phyloP scores from a whole-genome alignment of 2,888 invertebrate genomes.

The Thymelicus sylvestris region DNA sequence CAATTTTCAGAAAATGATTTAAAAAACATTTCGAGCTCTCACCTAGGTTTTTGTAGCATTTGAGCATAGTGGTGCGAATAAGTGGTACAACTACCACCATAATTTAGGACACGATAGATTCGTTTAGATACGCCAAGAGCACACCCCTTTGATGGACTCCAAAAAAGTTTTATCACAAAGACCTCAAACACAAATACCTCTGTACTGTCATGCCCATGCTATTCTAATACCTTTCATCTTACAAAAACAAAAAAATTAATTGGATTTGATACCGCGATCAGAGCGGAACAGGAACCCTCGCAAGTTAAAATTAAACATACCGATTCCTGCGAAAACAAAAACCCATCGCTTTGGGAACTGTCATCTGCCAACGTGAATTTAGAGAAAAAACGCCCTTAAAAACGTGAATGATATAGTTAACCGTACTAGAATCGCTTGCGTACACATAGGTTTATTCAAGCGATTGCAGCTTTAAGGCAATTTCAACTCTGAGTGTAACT shows the following conservation, averaged over 20 bases:
- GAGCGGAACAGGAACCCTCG: conserved; percentile 2
- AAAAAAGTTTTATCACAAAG: not conserved
- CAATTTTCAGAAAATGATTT: too few species aligned
- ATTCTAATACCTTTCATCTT: conserved; percentile 19
- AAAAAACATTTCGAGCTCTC: too few species aligned
- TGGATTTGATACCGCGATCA: conserved; percentile 22
- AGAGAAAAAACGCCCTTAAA: conserved; percentile 10
- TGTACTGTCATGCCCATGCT: not conserved
- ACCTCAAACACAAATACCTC: not conserved
- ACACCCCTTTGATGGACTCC: too few species aligned
- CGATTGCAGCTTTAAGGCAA: not conserved
- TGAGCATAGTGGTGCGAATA: too few species aligned
- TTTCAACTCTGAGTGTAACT: not conserved
- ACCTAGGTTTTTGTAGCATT: too few species aligned
- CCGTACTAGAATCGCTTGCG: not conserved
- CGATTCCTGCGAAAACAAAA: conserved; percentile 36
- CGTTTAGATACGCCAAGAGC: too few species aligned
- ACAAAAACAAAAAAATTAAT: conserved; percentile 18
- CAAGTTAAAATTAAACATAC: conserved; percentile 32
- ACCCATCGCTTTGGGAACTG: conserved; percentile 36
- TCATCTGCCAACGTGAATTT: conserved; percentile 18
- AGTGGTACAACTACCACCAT: too few species aligned
- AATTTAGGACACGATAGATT: too few species aligned
- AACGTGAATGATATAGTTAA: not conserved
- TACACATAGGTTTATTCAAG: not conserved